phyloP scores from a whole-genome alignment of 1,140 invertebrate genomes.

The Hyphantria cunea region DNA sequence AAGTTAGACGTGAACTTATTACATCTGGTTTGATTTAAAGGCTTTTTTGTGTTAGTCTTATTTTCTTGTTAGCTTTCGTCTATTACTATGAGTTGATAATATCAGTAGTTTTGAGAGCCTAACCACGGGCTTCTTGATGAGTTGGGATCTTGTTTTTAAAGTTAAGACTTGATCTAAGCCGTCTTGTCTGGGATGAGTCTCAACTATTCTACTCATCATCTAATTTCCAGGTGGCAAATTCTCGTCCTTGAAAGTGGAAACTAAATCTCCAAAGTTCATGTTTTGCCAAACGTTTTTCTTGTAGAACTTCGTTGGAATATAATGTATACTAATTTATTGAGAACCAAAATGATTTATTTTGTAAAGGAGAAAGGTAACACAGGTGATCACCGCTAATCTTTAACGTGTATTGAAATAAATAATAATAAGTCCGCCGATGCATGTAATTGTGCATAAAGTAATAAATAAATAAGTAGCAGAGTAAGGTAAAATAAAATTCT shows the following conservation, averaged over 20 bases:
- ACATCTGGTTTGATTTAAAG: neutral
- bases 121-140: slow-evolving; percentile 6
- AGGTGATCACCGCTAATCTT: too few relatives aligned
- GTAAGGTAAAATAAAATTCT: too few relatives aligned
- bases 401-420: too few relatives aligned
- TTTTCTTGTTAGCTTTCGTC: neutral
- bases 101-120: slow-evolving; percentile 8
- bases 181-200: neutral
- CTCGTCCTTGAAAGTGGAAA: neutral
- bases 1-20: neutral
- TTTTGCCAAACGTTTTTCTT: neutral
- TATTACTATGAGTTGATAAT: neutral
- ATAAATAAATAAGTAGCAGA: too few relatives aligned
- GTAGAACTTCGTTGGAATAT: too few relatives aligned
- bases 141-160: slow-evolving; percentile 6
- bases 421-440: too few relatives aligned
- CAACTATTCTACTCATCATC: slow-evolving; percentile 1
- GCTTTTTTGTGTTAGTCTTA: neutral
- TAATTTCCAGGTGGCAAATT: slow-evolving; percentile 4
- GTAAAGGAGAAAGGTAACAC: too few relatives aligned
- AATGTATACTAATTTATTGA: too few relatives aligned
- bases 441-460: too few relatives aligned
- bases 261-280: slow-evolving; percentile 3
- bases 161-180: slow-evolving; percentile 3
- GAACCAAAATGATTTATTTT: too few relatives aligned